A percentile compares a stretch with the other conserved stretches of the same genome.
phyloP scores from a whole-genome alignment of 2,797 vertebrate genomes.

The Tolypeutes matacus region DNA sequence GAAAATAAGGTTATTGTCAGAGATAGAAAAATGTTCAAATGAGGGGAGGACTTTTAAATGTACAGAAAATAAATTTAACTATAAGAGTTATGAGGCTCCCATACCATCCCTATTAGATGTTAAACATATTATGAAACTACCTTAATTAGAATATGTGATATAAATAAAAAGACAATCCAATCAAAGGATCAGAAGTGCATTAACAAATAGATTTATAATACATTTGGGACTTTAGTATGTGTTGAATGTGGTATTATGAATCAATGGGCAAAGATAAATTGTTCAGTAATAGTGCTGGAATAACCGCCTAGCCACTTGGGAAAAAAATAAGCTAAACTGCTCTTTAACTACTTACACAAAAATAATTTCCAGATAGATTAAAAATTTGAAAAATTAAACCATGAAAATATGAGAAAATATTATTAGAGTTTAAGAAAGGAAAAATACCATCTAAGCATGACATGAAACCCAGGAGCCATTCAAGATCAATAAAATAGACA shows the following conservation, averaged over 20 bases:
- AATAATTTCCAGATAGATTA: not conserved
- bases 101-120: not conserved
- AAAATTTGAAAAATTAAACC: not conserved
- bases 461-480: slow-evolving; percentile 31
- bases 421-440: not conserved
- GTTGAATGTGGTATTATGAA: not conserved
- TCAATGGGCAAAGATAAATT: not conserved
- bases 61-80: slow-evolving; percentile 31
- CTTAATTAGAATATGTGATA: not conserved
- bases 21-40: slow-evolving; percentile 31
- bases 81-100: not conserved
- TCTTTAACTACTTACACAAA: slow-evolving; percentile 41
- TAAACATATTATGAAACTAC: not conserved
- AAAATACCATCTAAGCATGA: slow-evolving; percentile 12
- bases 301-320: not conserved
- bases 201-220: not conserved
- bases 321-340: not conserved
- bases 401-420: not conserved
- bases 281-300: not conserved
- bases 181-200: not conserved
- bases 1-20: slow-evolving; percentile 7
- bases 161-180: slow-evolving; percentile 25
- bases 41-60: slow-evolving; percentile 16
- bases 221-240: not conserved
- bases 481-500: not conserved